Conservation (phyloP, 1,140 invertebrate genomes). For the Arion vulgaris region DNA sequence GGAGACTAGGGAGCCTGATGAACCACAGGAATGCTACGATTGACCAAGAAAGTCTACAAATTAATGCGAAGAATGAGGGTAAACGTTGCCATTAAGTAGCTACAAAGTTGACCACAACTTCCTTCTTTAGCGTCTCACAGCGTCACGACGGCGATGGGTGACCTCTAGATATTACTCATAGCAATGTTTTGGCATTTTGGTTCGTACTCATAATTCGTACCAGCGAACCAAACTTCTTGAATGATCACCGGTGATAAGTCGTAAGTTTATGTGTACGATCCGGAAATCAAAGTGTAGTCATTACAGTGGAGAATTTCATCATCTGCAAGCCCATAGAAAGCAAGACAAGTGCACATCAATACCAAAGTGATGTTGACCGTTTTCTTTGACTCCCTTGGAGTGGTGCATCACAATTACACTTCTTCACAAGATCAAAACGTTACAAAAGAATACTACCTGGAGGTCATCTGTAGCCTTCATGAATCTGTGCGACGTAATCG, state of each 20-base stretch:
- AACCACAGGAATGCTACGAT: not conserved
- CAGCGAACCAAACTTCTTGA: not conserved
- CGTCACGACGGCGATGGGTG: not conserved
- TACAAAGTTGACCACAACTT: not conserved
- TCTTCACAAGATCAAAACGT: not conserved
- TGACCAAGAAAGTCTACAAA: not conserved
- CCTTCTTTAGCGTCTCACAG: not conserved
- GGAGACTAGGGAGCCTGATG: not conserved
- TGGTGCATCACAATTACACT: not conserved
- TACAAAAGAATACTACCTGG: not conserved
- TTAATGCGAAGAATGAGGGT: not conserved
- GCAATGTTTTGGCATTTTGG: not conserved
- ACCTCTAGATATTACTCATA: not conserved
- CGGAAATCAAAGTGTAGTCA: not conserved
- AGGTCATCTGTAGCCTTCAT: not conserved
- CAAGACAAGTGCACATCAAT: too few relatives aligned
- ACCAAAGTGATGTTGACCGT: not conserved
- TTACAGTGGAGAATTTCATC: not conserved
- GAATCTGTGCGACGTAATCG: not conserved
- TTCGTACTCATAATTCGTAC: too few relatives aligned
- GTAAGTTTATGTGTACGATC: not conserved
- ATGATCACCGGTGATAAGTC: not conserved
- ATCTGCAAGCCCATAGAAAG: not conserved
- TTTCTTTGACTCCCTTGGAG: not conserved
- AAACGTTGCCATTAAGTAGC: not conserved